Evolutionary conservation across 1,140 invertebrate genomes (phyloP), one percentile per base, ranked within the genome.

Genomic region (Drosophila bocki): DNA sequence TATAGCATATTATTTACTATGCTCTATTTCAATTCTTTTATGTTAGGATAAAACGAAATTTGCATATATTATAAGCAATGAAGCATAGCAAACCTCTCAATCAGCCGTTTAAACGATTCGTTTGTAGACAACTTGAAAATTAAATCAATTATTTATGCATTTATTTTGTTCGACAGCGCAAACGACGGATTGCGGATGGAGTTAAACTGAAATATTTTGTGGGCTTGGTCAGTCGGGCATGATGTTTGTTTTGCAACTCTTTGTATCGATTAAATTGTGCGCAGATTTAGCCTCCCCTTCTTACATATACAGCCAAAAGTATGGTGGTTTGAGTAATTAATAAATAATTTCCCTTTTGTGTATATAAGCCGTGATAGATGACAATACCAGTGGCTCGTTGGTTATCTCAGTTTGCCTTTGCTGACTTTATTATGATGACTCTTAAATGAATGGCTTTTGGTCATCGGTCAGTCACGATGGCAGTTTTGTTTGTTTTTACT

Each of bases 61-160:
- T 57, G 50, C 65, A 70, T 68, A 37, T 53, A 68, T 70, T 70
- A 70, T 12, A 63, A 39, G 15, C 65, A 58, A 26, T 71, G 41
- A 70, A 70, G 19, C 51, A 44, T 29, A 58, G 29, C 26, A 35
- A 29, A 19, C 26, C 19, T 44, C 29, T 68, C 9, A 51, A 17
- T 37, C 65, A 42, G 33, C 64, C 67, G n/a, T 50, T 71, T 72
- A 53, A 75, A 70, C 47, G 71, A 48, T 75, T 62, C 42, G 37
- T 61, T 75, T 81, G 72, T 65, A 70, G 60, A 56, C 60, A 82
- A 78, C 64, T 75, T 78, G 69, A 68, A 86, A 78, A 82, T 85
- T 75, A 82, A 86, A 85, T 86, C 75, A 86, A 86, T 85, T 85
- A 86, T 85, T 82, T 78, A 86, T 82, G 82, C 82, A 79, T 86